Conservation (phyloP, 2,888 invertebrate genomes). For the Eilema depressum region DNA sequence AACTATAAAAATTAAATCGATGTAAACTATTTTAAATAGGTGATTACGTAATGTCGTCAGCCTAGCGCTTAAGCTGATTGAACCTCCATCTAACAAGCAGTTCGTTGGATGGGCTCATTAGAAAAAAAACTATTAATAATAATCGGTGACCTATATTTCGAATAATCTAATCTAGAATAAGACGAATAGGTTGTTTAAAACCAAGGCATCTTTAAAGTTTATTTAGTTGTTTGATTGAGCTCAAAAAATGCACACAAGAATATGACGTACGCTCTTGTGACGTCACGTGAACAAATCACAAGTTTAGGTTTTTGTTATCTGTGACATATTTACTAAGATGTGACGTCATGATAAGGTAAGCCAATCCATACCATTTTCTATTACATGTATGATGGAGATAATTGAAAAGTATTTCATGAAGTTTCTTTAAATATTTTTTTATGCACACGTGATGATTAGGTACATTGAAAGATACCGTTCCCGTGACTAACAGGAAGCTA, state of each 20-base stretch:
- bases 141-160: not conserved
- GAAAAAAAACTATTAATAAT: not conserved
- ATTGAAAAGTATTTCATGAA: too few species aligned
- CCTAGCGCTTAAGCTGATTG: not conserved
- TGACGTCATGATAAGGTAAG: too few species aligned
- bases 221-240: not conserved
- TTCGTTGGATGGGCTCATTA: not conserved
- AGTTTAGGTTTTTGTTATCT: too few species aligned
- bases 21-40: not conserved
- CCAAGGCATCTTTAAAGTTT: not conserved
- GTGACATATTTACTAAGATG: too few species aligned
- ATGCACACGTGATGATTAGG: too few species aligned
- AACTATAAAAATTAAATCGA: not conserved
- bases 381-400: too few species aligned
- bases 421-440: too few species aligned
- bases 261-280: not conserved
- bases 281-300: not conserved
- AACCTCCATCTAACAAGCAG: not conserved
- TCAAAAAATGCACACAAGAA: not conserved
- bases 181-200: not conserved
- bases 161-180: conserved; percentile 2
- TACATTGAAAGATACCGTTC: too few species aligned
- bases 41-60: not conserved
- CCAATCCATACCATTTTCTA: not conserved
- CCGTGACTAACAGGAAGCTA: not conserved